phyloP scores from a whole-genome alignment of 2,888 invertebrate species.

The Pristionchus exspectatus region DNA sequence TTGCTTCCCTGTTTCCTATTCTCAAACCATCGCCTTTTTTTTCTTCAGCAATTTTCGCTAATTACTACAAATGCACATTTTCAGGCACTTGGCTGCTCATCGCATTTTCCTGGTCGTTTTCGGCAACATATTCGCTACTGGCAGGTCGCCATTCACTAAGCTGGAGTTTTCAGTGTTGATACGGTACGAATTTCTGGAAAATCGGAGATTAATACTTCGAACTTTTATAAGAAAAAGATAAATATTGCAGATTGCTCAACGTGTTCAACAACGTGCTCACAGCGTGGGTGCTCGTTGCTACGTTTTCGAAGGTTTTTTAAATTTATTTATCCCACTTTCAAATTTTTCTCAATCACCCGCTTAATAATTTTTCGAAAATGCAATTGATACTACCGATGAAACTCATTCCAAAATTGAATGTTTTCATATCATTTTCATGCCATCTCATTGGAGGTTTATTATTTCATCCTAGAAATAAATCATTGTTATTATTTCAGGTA shows the following conservation, averaged over 20 bases:
- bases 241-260: neutral
- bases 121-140: neutral
- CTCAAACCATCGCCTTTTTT: too few relatives aligned
- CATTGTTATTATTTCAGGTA: too few relatives aligned
- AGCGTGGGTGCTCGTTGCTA: neutral
- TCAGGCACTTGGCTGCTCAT: neutral
- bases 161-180: neutral
- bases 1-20: too few relatives aligned
- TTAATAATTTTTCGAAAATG: neutral
- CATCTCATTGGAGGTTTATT: too few relatives aligned
- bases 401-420: too few relatives aligned
- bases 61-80: neutral
- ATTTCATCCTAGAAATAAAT: too few relatives aligned
- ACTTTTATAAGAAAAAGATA: neutral
- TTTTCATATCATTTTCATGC: too few relatives aligned
- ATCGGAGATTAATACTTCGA: neutral
- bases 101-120: neutral
- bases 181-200: neutral
- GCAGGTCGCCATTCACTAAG: slow-evolving; percentile 2
- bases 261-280: slow-evolving; percentile 17
- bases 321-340: neutral
- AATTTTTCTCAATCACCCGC: neutral
- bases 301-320: neutral
- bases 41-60: too few relatives aligned
- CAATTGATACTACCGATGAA: too few relatives aligned